These are phyloP conservation scores for Orthosia cruda DNA, from an alignment of 2,888 invertebrate genomes.

Conservation along the genomic window DNA sequence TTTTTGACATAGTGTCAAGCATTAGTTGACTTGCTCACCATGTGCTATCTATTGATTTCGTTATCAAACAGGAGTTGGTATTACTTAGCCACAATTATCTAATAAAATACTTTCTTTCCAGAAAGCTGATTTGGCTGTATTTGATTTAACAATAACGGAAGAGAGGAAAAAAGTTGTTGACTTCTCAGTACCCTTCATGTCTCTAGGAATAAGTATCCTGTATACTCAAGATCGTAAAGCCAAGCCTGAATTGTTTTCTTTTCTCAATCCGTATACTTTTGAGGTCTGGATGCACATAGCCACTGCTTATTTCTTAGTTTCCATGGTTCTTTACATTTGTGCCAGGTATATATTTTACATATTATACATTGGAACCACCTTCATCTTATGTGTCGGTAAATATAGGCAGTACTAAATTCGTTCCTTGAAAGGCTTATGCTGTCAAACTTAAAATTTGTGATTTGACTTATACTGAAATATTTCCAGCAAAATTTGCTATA, in stretches of 20 bases:
- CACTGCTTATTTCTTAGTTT: slow-evolving; percentile 96
- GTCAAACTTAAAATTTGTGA: not conserved
- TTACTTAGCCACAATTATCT: not conserved
- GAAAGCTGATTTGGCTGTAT: slow-evolving; percentile 87
- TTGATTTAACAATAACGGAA: slow-evolving; percentile 98
- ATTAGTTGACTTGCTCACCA: no score
- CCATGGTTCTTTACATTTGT: slow-evolving; percentile 95
- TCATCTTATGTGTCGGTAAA: not conserved
- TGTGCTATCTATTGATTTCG: no score
- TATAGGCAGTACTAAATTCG: not conserved
- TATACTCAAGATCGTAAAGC: slow-evolving; percentile 95
- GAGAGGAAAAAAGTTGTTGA: slow-evolving; percentile 97
- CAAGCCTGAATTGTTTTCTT: slow-evolving; percentile 96
- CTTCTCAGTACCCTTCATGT: slow-evolving; percentile 99
- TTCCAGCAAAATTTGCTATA: not conserved
- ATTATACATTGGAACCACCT: not conserved
- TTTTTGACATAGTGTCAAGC: no score
- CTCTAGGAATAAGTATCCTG: slow-evolving; percentile 97
- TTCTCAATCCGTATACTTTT: slow-evolving; percentile 96
- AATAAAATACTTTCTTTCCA: slow-evolving; percentile 63
- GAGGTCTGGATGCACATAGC: slow-evolving; percentile 97
- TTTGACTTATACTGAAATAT: not conserved
- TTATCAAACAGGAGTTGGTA: no score
- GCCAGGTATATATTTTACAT: slow-evolving; percentile 92
- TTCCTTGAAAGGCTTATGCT: not conserved